Conservation (phyloP, 2,113 vertebrate genomes). For the Uropsilus gracilis region DNA sequence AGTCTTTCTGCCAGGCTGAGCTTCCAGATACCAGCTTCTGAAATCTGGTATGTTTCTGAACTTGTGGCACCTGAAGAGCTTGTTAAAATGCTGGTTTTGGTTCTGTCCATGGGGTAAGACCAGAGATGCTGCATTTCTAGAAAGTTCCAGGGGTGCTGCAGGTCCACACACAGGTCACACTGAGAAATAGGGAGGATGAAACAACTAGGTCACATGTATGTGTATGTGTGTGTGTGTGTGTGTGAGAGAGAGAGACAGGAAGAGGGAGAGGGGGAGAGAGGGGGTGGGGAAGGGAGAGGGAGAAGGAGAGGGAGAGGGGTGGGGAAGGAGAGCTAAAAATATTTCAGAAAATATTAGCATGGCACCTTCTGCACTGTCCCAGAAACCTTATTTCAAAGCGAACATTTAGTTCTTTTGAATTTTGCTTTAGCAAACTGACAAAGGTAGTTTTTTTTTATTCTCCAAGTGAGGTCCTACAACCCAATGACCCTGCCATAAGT, state of each 20-base stretch:
- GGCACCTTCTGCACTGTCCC: constrained; percentile 17
- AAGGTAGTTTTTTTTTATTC: neutral
- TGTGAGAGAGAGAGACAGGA: no score
- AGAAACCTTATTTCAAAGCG: constrained; percentile 71
- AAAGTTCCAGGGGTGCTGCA: neutral
- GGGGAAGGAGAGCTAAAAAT: constrained; percentile 42
- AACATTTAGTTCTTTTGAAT: neutral
- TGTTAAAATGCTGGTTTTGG: neutral
- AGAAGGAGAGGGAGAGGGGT: no score
- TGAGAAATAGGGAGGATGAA: neutral
- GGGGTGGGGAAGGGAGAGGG: no score
- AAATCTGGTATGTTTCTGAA: neutral
- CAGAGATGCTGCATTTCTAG: neutral
- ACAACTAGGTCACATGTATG: neutral
- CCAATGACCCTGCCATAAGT: neutral
- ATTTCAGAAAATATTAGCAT: neutral
- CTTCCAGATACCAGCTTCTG: neutral
- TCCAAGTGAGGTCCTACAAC: neutral
- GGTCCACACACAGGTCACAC: neutral
- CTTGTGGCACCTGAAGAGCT: neutral
- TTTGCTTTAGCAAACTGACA: neutral
- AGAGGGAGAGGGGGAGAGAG: no score
- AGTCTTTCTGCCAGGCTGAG: neutral
- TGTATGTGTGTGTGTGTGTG: neutral
- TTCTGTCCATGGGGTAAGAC: neutral